These are phyloP conservation scores for Tethea ocularis DNA, from an alignment of 2,888 invertebrate genomes.

Conservation along the genomic window DNA sequence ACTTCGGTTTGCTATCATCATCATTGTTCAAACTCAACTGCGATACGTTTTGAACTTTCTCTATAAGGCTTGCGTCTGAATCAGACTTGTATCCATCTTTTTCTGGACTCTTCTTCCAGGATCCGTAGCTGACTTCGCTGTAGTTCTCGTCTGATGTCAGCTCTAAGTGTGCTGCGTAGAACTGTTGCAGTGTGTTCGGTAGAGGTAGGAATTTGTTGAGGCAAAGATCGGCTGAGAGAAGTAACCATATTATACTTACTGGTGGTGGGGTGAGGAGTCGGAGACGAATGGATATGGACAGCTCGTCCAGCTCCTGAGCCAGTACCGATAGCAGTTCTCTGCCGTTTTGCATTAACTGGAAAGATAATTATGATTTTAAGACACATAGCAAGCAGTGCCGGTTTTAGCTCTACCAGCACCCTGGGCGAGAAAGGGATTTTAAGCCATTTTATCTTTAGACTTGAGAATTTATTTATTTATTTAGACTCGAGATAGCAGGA, in stretches of 20 bases:
- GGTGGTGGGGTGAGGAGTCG: slow-evolving; percentile 67
- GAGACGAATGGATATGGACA: slow-evolving; percentile 70
- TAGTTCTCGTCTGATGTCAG: slow-evolving; percentile 65
- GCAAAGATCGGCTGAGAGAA: slow-evolving; percentile 71
- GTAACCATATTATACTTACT: slow-evolving; percentile 69
- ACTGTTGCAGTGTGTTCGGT: slow-evolving; percentile 73
- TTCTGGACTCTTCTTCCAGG: slow-evolving; percentile 72
- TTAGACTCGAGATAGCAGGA: too few relatives aligned
- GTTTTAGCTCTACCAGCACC: too few relatives aligned
- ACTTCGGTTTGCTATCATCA: slow-evolving; percentile 67
- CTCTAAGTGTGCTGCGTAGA: slow-evolving; percentile 74
- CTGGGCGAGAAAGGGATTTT: too few relatives aligned
- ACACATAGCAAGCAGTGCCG: neutral
- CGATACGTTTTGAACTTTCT: slow-evolving; percentile 63
- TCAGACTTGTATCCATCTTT: slow-evolving; percentile 50
- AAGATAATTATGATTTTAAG: slow-evolving; percentile 10
- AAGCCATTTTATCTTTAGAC: too few relatives aligned
- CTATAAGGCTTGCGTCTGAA: slow-evolving; percentile 34
- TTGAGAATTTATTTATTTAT: too few relatives aligned
- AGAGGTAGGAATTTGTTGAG: slow-evolving; percentile 76
- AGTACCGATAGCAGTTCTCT: slow-evolving; percentile 68
- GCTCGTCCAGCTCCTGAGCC: slow-evolving; percentile 67
- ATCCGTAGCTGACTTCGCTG: slow-evolving; percentile 73
- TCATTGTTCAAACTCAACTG: slow-evolving; percentile 65
- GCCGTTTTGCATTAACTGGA: slow-evolving; percentile 77